phyloP scores from a whole-genome alignment of 2,113 vertebrate species.

The Phycodurus eques region DNA sequence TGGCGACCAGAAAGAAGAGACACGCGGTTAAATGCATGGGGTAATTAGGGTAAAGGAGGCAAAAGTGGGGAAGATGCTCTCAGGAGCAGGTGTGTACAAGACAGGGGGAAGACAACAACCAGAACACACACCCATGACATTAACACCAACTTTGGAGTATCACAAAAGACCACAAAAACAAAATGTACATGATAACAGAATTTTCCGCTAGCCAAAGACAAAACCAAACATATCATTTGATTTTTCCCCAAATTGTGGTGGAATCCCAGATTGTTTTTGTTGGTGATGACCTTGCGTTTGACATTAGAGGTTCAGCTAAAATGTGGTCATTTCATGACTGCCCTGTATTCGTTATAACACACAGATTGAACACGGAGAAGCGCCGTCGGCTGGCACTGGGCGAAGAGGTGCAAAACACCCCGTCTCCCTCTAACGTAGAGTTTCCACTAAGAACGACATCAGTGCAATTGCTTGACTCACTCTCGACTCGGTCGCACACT shows the following conservation, averaged over 20 bases:
- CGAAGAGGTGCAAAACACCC: background rate
- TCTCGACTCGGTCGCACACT: background rate
- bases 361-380: background rate
- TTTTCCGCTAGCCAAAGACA: too few species aligned
- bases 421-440: background rate
- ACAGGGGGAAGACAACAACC: too few species aligned
- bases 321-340: background rate
- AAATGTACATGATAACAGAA: too few species aligned
- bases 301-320: background rate
- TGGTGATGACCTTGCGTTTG: background rate
- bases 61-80: too few species aligned
- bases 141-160: background rate
- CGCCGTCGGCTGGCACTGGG: background rate
- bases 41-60: too few species aligned
- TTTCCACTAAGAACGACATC: background rate
- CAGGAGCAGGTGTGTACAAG: too few species aligned
- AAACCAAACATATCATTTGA: too few species aligned
- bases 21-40: too few species aligned
- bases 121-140: too few species aligned
- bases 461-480: background rate
- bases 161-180: background rate
- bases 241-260: background rate
- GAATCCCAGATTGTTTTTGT: background rate
- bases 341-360: background rate
- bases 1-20: too few species aligned